Evolutionary conservation across 2,888 invertebrate species (phyloP), one percentile per base, ranked within the genome.

Genomic region (Pseudococcus viburni): DNA sequence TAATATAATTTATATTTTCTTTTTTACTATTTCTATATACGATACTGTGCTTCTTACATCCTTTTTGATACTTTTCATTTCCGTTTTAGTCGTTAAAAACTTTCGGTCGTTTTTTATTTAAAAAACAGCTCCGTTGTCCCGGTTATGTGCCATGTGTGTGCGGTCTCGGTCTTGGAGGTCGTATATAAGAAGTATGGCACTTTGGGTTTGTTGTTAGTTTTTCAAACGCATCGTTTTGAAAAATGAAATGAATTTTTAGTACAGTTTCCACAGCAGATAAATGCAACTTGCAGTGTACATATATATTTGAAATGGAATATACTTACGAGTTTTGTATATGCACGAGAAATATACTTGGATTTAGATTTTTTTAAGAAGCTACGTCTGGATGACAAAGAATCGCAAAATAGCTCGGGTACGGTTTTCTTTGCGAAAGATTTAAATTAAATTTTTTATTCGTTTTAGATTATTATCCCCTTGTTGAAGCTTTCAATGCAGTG

Each of bases 1-100:
- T 83, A 83, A 83, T 46, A 83, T 83, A 83, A 83, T 83, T 83
- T 83, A 83, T 83, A 83, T 33, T 83, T 83, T 83, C 80, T 39
- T 83, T 83, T 83, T 83, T 83, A 83, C 46, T 83, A 83, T 83
- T 83, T 42, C 80, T 46, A 33, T 64, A 64, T 83, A 46, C 80
- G 39, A 83, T 83, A 33, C 46, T 11, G 7, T 46, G 46, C 80
- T 83, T 83, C 80, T 83, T 83, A 83, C 46, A 83, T 83, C 80
- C 80, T 83, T 83, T 83, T 83, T 46, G 80, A 33, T 83, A 46
- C 80, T 83, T 83, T 83, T 83, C 80, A 83, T 83, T 83, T 83
- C 80, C 80, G 80, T 83, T 83, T 39, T 46, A 33, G 80, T 83
- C 80, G 80, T 83, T 83, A 83, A 83, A 42, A 83, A 83, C 80